A percentile compares a stretch with the other conserved stretches of the same genome.
Evolutionary conservation across 2,113 vertebrate genomes (phyloP).

Genomic region (Leucoraja erinaceus): DNA sequence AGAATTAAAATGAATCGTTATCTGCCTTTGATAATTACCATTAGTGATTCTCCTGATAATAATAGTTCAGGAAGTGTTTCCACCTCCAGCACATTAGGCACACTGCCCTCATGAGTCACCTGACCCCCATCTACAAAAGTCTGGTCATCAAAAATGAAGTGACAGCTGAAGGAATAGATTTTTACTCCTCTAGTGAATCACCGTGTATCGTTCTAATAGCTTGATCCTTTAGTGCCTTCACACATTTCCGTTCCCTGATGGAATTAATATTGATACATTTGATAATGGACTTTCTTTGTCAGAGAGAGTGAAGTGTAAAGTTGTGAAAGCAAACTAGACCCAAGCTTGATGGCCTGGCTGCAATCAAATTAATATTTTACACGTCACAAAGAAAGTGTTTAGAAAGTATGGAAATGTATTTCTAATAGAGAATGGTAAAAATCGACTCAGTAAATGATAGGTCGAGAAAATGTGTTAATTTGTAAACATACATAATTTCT

Average conservation of each 20-base stretch:
- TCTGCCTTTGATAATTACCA: constrained; percentile 28
- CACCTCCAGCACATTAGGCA: constrained; percentile 28
- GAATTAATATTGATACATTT: constrained; percentile 5
- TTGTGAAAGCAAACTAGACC: neutral
- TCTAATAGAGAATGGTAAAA: neutral
- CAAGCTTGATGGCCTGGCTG: neutral
- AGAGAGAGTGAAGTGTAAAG: neutral
- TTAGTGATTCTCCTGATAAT: constrained; percentile 36
- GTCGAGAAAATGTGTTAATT: neutral
- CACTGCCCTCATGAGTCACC: constrained; percentile 27
- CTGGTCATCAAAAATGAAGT: constrained; percentile 16
- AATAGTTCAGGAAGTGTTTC: constrained; percentile 33
- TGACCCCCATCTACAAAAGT: constrained; percentile 24
- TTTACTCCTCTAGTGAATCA: neutral
- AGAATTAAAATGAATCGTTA: constrained; percentile 31
- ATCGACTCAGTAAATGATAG: neutral
- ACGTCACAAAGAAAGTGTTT: neutral
- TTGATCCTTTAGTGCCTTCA: neutral
- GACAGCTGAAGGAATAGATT: constrained; percentile 12
- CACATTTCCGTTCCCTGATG: neutral
- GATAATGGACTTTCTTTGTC: neutral
- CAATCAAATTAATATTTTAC: neutral
- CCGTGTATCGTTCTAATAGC: constrained; percentile 6
- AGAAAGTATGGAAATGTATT: neutral
- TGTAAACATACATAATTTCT: neutral